Conservation (phyloP, 2,797 vertebrate genomes). For the Brachyalestes nurse region DNA sequence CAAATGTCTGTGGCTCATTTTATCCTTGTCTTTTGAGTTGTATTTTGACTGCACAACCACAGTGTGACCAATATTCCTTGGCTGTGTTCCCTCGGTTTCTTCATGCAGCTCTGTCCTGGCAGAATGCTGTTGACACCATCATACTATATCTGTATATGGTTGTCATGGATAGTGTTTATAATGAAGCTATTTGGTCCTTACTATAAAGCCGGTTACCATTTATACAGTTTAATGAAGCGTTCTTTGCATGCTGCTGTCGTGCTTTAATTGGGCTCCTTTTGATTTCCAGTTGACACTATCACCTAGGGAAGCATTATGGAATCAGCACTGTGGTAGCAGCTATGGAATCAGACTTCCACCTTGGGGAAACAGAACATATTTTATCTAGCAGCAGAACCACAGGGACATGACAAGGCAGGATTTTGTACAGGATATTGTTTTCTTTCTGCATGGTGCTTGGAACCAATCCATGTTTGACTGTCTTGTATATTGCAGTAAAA, state of each 20-base stretch:
- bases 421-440: not conserved
- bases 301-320: not conserved
- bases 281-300: not conserved
- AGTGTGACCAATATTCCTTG: slow-evolving; percentile 36
- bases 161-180: not conserved
- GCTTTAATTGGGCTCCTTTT: not conserved
- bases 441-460: not conserved
- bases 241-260: not conserved
- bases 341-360: not conserved
- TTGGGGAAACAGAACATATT: not conserved
- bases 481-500: not conserved
- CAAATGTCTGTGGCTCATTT: slow-evolving; percentile 33
- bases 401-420: not conserved
- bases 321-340: not conserved
- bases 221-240: not conserved
- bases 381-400: not conserved
- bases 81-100: slow-evolving; percentile 15
- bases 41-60: slow-evolving; percentile 35
- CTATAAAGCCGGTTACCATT: not conserved
- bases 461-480: not conserved
- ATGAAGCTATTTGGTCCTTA: not conserved
- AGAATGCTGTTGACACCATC: not conserved
- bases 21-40: slow-evolving; percentile 28
- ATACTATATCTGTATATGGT: not conserved
- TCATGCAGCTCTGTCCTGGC: slow-evolving; percentile 8